Conservation (phyloP, 2,797 vertebrate species). For the Microchirus variegatus region DNA sequence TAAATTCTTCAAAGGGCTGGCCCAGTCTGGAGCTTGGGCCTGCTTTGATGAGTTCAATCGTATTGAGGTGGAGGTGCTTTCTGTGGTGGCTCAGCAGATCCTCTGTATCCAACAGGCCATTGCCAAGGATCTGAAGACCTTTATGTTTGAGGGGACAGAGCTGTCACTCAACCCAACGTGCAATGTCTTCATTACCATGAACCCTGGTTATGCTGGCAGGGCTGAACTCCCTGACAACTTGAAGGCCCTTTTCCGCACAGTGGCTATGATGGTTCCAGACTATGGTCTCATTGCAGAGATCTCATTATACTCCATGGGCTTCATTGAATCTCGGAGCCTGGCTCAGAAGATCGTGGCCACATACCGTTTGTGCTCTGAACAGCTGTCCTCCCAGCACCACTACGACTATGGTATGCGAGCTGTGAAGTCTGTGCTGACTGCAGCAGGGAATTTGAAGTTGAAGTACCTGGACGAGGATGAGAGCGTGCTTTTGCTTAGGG, state of each 20-base stretch:
- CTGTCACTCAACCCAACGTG: conserved; percentile 92
- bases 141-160: conserved; percentile 93
- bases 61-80: conserved; percentile 96
- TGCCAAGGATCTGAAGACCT: conserved; percentile 84
- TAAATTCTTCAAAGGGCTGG: conserved; percentile 95
- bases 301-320: conserved; percentile 96
- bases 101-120: conserved; percentile 94
- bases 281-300: conserved; percentile 95
- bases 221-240: conserved; percentile 94
- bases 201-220: conserved; percentile 93
- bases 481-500: conserved; percentile 87
- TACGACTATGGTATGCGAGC: conserved; percentile 96
- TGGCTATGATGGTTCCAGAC: conserved; percentile 98
- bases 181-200: conserved; percentile 96
- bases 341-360: conserved; percentile 96
- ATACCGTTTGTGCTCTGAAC: conserved; percentile 92
- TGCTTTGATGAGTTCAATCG: conserved; percentile 97
- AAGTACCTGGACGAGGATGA: conserved; percentile 90
- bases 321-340: conserved; percentile 92
- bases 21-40: conserved; percentile 93
- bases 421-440: conserved; percentile 94
- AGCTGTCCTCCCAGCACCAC: conserved; percentile 93
- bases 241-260: conserved; percentile 94
- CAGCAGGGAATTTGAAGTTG: conserved; percentile 92
- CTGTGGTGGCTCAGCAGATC: conserved; percentile 95